Evolutionary conservation across 2,797 vertebrate genomes (phyloP), one percentile per base, ranked within the genome.

Genomic region (Ctenochaetus hawaiiensis): DNA sequence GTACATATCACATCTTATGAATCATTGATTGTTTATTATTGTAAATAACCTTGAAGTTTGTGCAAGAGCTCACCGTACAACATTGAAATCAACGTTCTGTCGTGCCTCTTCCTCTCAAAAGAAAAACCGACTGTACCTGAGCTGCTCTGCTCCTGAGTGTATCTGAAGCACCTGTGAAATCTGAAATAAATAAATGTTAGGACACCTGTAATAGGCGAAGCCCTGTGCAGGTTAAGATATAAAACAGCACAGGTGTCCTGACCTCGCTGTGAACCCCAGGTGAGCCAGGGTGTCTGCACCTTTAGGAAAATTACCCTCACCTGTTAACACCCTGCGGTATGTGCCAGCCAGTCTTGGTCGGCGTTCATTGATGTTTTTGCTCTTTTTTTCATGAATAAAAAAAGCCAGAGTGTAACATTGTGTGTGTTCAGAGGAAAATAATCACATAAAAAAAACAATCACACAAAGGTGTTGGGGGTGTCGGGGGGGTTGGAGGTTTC

Each of bases 1-100:
- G 91, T 94, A 94, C 90, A 93, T 91, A 92, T 82, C 91, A 91
- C 89, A 91, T 85, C 86, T 78, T 84, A 91, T 90, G 78, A 81
- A 90, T 89, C 83, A 62, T 81, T 90, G 89, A 88, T 92, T 91
- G 91, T 92, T 90, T 89, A 88, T 91, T 87, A 81, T 85, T 92
- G 90, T 91, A 92, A 91, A 92, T 91, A 91, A 75, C 83, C 85
- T 89, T 87, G 85, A 87, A 78, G 81, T 90, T 84, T 92, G 87
- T 94, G 89, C 83, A 87, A 87, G 80, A 87, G 89, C 72, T 86
- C 82, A 44, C 53, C 72, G 41, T 88, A 26, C 76, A 62, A 68
- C n/a, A 48, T 63, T 54, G 54, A 70, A 75, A 81, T 67, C 81
- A 10, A 49, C 64, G 45, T 67, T 85, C 85, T 90, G 81, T 87